Evolutionary conservation across 1,140 invertebrate genomes (phyloP), one percentile per base, ranked within the genome.

Genomic region (Pachypeltis micranthus): DNA sequence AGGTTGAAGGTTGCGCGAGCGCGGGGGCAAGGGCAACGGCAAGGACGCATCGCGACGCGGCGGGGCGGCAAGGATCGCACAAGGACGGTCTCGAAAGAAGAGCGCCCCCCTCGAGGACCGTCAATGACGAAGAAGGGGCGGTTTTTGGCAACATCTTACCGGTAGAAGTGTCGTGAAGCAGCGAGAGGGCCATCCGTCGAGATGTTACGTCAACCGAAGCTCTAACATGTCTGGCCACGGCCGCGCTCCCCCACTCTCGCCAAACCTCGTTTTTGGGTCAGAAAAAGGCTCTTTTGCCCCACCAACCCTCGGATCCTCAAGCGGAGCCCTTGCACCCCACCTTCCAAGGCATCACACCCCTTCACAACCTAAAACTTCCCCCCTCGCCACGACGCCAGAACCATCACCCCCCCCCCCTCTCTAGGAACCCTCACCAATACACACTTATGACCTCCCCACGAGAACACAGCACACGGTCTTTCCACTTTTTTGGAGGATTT

Each of bases 91-190:
- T n/a, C n/a, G n/a, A n/a, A n/a, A n/a, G n/a, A n/a, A n/a, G n/a
- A n/a, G n/a, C n/a, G 47, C 25, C 47, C 19, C 2, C n/a, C 10
- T 54, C 25, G 25, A 23, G 47, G 24, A 21, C 25, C 31, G 16
- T 34, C 31, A 12, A 21, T 60, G 1, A 7, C 19, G 19, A 23
- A 1, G n/a, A 56, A 64, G 56, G 59, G 56, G 59, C 63, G 56
- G 26, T 59, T 64, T 39, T 39, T 39, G 31, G 7, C 31, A 39
- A 39, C 31, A 39, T 39, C 54, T 65, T 65, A 27, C 47, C 44
- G 4, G 60, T 61, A 16, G 60, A n/a, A n/a, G n/a, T 62, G 44
- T 65, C 64, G 55, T 62, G 64, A 29, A 65, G 61, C 19, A 65
- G 23, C 26, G 64, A 65, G 21, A 65, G 55, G 2, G 64, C 64